Conservation (phyloP, 1,140 invertebrate species). For the Leptoteleia sp. region DNA sequence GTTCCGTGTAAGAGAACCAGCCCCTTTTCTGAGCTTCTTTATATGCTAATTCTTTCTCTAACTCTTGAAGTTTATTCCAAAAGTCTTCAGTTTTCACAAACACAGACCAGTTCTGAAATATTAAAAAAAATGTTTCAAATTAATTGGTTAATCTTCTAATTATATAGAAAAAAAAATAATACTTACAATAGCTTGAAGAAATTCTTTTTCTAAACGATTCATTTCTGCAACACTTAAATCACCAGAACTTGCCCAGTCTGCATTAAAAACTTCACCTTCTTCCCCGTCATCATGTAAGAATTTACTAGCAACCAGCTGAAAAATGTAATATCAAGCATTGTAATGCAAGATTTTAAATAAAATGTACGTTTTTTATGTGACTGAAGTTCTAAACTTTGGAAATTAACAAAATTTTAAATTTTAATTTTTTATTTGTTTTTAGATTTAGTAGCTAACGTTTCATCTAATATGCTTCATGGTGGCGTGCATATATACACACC, state of each 20-base stretch:
- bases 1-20: conserved; percentile 93
- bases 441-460: too few species aligned
- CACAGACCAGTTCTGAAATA: conserved; percentile 89
- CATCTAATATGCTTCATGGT: too few species aligned
- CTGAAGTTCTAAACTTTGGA: too few species aligned
- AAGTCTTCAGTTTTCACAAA: conserved; percentile 88
- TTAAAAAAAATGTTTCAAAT: too few species aligned
- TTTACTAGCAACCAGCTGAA: conserved; percentile 96
- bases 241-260: conserved; percentile 93
- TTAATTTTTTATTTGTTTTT: too few species aligned
- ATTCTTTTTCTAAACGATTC: conserved; percentile 92
- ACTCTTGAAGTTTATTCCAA: conserved; percentile 84
- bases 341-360: too few species aligned
- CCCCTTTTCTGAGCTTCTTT: conserved; percentile 87
- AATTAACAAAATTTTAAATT: too few species aligned
- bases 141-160: too few species aligned
- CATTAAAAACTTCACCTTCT: conserved; percentile 92
- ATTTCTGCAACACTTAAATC: conserved; percentile 88
- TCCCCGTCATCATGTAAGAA: conserved; percentile 96
- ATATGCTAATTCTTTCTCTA: conserved; percentile 87
- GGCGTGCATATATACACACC: too few species aligned
- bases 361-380: too few species aligned
- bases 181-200: conserved; percentile 93
- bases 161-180: neutral
- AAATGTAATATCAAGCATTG: conserved; percentile 21